Conservation (phyloP, 2,888 invertebrate species). For the Platycheirus albimanus region DNA sequence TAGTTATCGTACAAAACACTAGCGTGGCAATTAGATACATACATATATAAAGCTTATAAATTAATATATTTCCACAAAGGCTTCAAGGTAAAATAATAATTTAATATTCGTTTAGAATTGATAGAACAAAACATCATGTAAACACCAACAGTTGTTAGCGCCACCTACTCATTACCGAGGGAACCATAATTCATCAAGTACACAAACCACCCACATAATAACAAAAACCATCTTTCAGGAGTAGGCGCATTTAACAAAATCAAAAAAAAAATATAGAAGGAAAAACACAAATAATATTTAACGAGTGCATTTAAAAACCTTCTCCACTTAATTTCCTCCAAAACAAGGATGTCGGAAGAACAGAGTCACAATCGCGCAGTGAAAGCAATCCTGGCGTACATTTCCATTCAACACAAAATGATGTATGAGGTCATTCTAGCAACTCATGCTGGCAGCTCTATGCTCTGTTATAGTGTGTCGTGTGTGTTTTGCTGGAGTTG, state of each 20-base stretch:
- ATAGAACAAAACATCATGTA: too few species aligned
- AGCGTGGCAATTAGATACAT: too few species aligned
- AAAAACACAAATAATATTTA: not conserved
- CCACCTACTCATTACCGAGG: not conserved
- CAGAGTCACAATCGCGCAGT: slow-evolving; percentile 1
- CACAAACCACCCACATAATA: slow-evolving; percentile 15
- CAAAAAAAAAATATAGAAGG: not conserved
- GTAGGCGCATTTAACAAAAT: not conserved
- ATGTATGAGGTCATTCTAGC: slow-evolving; percentile 67
- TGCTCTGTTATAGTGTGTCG: not conserved
- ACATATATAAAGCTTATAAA: too few species aligned
- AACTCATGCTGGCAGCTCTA: slow-evolving; percentile 5
- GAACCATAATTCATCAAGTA: not conserved
- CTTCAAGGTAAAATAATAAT: too few species aligned
- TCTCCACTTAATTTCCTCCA: slow-evolving; percentile 2
- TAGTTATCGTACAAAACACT: too few species aligned
- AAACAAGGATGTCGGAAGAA: slow-evolving; percentile 5
- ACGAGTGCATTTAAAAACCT: slow-evolving; percentile 25
- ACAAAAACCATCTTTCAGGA: not conserved
- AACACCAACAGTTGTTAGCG: too few species aligned
- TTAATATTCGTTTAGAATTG: too few species aligned
- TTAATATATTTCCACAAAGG: too few species aligned
- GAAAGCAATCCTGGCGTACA: slow-evolving; percentile 16
- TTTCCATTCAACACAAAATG: slow-evolving; percentile 43
- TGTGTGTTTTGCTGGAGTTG: not conserved